Evolutionary conservation across 2,888 invertebrate species (phyloP).

Genomic region (Ichneumon xanthorius): DNA sequence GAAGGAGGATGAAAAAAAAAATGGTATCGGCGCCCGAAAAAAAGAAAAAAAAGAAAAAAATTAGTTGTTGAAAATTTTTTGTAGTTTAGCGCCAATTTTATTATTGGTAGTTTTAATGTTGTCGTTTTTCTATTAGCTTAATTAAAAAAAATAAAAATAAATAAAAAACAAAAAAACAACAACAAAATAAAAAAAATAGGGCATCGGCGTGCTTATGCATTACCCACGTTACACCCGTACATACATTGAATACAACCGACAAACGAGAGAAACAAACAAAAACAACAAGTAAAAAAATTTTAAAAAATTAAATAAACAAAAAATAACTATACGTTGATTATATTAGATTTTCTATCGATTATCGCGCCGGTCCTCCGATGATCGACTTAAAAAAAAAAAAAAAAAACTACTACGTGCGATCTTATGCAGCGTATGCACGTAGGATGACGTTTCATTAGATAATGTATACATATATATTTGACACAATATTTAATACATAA

Average conservation of each 20-base stretch:
- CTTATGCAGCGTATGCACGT: slow-evolving; percentile 57
- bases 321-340: slow-evolving; percentile 67
- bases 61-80: slow-evolving; percentile 68
- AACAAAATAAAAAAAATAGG: slow-evolving; percentile 59
- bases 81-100: slow-evolving; percentile 65
- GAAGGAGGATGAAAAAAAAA: slow-evolving; percentile 8
- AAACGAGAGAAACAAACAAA: slow-evolving; percentile 6
- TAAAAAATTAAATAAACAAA: too few species aligned
- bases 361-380: slow-evolving; percentile 54
- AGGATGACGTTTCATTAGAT: slow-evolving; percentile 66
- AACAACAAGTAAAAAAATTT: slow-evolving; percentile 21
- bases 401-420: slow-evolving; percentile 38
- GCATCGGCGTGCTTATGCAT: slow-evolving; percentile 60
- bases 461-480: slow-evolving; percentile 75
- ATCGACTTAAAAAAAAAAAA: slow-evolving; percentile 61
- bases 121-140: slow-evolving; percentile 76
- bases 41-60: not conserved
- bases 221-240: slow-evolving; percentile 28
- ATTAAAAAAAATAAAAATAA: slow-evolving; percentile 11
- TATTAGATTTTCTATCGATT: slow-evolving; percentile 68
- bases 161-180: too few species aligned
- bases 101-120: slow-evolving; percentile 82
- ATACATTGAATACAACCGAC: slow-evolving; percentile 10
- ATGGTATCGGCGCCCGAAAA: slow-evolving; percentile 61
- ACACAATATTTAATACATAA: slow-evolving; percentile 82